Base-by-base conservation (phyloP, 2,888 invertebrate genomes). In the Cordilura impudica region DNA sequence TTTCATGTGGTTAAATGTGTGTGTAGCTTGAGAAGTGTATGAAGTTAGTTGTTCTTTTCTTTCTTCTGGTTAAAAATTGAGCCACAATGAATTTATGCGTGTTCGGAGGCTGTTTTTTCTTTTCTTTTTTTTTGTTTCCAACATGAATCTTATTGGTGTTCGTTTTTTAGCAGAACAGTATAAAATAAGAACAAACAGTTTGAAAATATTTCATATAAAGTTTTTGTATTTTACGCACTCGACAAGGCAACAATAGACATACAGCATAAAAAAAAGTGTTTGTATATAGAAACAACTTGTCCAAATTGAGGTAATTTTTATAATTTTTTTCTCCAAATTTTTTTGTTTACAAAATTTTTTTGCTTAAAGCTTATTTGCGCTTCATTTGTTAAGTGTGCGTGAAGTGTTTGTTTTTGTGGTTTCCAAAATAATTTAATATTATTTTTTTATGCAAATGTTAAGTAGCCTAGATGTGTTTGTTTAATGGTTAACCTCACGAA, bases 1-100 rank as follows among this genome's bases (percentile, higher is more conserved):
- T 56, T 67, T 56, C 47, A 51, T 70, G 70, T 51, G 73, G 45
- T 69, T 69, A 69, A 73, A 45, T 54, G 45, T 63, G 47, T 63
- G 67, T 61, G 72, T 60, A 67, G 45, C 45, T 74, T 39, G 31
- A 67, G 45, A 66, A 43, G 10, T 31, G 31, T 45, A 14, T 31
- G 16, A 21, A 47, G 45, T 63, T 70, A 18, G 35, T 19, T 43
- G 16, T 49, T 1, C 26, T 4, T n/a, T 35, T 4, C 49, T 6
- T 47, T 35, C 12, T 51, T 12, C 4, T 31, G 66, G 43, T 19
- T 19, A 10, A 29, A 35, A 35, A 2, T 26, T 47, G 16, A 26
- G 39, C 19, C 14, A 12, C 56, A 43, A 65, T 49, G 49, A 53
- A 76, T 51, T 76, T 70, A 70, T 70, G 58, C 56, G 65, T 65